These are phyloP conservation scores for Diabrotica undecimpunctata DNA, from an alignment of 1,140 invertebrate species.

Conservation along the genomic window DNA sequence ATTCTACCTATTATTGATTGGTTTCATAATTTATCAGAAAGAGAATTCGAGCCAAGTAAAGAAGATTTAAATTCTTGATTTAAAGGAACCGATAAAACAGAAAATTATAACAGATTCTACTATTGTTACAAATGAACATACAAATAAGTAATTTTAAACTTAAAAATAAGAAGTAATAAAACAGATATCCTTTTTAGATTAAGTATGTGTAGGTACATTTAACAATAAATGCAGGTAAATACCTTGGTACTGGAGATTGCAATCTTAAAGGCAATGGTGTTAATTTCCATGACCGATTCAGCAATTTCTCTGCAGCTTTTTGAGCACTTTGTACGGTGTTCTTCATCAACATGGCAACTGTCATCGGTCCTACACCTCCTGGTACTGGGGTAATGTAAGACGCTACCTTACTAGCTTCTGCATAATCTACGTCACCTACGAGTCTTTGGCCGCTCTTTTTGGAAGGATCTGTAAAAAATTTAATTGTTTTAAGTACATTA, in stretches of 20 bases:
- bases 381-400: constrained; percentile 95
- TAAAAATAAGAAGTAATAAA: too few species aligned
- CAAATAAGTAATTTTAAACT: too few species aligned
- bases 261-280: constrained; percentile 57
- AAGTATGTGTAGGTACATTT: too few species aligned
- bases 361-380: constrained; percentile 97
- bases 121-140: too few species aligned
- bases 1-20: too few species aligned
- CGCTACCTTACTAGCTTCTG: constrained; percentile 74
- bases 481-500: too few species aligned
- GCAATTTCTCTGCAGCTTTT: constrained; percentile 55
- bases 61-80: too few species aligned
- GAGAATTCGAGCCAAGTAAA: too few species aligned
- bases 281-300: constrained; percentile 62
- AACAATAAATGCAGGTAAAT: constrained; percentile 22
- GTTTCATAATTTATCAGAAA: too few species aligned
- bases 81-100: too few species aligned
- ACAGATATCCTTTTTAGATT: too few species aligned
- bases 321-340: constrained; percentile 88
- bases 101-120: too few species aligned
- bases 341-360: constrained; percentile 95
- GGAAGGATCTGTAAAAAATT: constrained; percentile 66
- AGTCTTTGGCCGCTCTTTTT: constrained; percentile 81
- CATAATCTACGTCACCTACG: constrained; percentile 93
- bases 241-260: constrained; percentile 69